Conservation (phyloP, 2,888 invertebrate genomes). For the Psococerastis gibbosa region DNA sequence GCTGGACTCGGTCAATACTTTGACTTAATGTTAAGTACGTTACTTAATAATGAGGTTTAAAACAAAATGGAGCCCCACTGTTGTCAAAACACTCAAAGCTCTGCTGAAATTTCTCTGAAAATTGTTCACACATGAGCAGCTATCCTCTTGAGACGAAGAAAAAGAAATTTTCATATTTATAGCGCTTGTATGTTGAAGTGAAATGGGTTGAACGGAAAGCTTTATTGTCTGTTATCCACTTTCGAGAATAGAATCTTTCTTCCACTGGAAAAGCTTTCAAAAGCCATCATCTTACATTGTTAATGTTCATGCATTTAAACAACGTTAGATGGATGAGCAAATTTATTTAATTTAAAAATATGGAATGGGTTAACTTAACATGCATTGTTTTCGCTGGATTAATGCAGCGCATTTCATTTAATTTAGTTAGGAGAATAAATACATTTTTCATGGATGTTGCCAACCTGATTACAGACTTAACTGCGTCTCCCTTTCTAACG, state of each 20-base stretch:
- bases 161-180: conserved; percentile 10
- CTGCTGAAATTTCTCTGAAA: conserved; percentile 5
- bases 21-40: too few species aligned
- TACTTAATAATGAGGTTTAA: too few species aligned
- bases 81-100: conserved; percentile 2
- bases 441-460: too few species aligned
- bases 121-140: conserved; percentile 4
- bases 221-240: conserved; percentile 7
- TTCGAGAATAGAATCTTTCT: not conserved
- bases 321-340: conserved; percentile 8
- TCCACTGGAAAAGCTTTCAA: too few species aligned
- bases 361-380: not conserved
- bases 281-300: too few species aligned
- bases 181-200: conserved; percentile 9
- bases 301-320: conserved; percentile 4
- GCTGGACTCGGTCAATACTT: too few species aligned
- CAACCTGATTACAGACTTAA: too few species aligned
- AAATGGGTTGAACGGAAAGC: conserved; percentile 8
- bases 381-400: not conserved
- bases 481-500: too few species aligned
- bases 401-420: too few species aligned
- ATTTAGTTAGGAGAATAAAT: too few species aligned
- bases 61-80: too few species aligned
- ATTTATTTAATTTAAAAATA: conserved; percentile 8
- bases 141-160: not conserved